Percentiles rank a stretch among this genome's conserved stretches.
phyloP scores from a whole-genome alignment of 2,797 vertebrate genomes.

The Clarias pachynema region DNA sequence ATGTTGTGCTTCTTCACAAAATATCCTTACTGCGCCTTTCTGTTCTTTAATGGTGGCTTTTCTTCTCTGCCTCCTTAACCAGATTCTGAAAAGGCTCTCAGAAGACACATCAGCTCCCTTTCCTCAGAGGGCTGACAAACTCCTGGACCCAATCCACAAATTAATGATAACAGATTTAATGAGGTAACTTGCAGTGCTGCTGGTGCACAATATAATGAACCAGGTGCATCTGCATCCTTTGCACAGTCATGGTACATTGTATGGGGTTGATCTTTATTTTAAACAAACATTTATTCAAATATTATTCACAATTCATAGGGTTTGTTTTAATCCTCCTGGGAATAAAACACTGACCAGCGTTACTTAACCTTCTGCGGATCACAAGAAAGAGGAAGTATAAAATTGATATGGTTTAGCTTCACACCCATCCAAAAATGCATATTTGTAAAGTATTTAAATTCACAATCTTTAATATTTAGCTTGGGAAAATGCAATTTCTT shows the following conservation, averaged over 20 bases:
- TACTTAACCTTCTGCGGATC: background rate
- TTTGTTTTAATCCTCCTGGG: background rate
- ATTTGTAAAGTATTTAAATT: background rate
- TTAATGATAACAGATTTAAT: slow-evolving; percentile 4
- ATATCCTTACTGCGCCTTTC: background rate
- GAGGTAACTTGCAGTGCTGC: background rate
- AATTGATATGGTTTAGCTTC: background rate
- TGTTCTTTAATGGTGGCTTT: slow-evolving; percentile 10
- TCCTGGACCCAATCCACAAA: background rate
- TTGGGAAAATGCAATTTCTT: background rate
- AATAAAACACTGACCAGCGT: background rate
- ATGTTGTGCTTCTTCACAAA: slow-evolving; percentile 11
- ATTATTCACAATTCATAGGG: background rate
- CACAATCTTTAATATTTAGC: background rate
- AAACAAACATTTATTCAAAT: background rate
- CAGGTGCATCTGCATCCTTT: background rate
- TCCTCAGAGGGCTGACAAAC: background rate
- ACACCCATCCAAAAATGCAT: background rate
- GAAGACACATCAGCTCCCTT: background rate
- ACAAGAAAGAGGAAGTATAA: background rate
- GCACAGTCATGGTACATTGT: background rate
- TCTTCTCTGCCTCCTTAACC: background rate
- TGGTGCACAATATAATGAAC: background rate
- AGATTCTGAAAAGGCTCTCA: background rate
- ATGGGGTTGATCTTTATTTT: background rate